Evolutionary conservation across 2,797 vertebrate species (phyloP).

Genomic region (Setipinna tenuifilis): DNA sequence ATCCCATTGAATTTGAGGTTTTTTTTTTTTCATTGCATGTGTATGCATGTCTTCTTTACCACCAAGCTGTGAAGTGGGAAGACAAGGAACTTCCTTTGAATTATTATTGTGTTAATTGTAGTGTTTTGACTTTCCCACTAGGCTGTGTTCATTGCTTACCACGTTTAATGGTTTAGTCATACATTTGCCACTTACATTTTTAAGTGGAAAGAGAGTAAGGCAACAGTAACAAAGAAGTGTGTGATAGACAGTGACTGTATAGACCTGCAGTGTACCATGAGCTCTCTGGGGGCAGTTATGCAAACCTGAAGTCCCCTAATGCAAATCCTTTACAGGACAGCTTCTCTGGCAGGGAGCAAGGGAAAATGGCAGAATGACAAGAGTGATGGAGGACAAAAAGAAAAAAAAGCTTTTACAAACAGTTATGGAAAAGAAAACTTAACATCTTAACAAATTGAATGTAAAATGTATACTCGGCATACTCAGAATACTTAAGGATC

Average conservation of each 20-base stretch:
- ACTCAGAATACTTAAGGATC: neutral
- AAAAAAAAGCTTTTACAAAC: neutral
- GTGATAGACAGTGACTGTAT: neutral
- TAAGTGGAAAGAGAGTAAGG: no score
- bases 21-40: neutral
- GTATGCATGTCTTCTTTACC: neutral
- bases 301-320: conserved; percentile 33
- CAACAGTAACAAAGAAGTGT: no score
- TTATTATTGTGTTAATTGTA: no score
- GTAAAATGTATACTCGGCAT: no score
- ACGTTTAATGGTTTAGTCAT: no score
- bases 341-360: neutral
- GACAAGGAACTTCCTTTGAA: no score
- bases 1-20: neutral
- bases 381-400: neutral
- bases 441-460: neutral
- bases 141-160: no score
- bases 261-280: neutral
- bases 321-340: conserved; percentile 34
- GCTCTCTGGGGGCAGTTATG: conserved; percentile 34
- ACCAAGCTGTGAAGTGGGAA: no score
- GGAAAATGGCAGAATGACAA: neutral
- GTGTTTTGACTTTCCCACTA: no score
- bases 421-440: no score
- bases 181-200: no score